Evolutionary conservation across 2,888 invertebrate species (phyloP), one percentile per base, ranked within the genome.

Genomic region (Ganaspis brasiliensis): DNA sequence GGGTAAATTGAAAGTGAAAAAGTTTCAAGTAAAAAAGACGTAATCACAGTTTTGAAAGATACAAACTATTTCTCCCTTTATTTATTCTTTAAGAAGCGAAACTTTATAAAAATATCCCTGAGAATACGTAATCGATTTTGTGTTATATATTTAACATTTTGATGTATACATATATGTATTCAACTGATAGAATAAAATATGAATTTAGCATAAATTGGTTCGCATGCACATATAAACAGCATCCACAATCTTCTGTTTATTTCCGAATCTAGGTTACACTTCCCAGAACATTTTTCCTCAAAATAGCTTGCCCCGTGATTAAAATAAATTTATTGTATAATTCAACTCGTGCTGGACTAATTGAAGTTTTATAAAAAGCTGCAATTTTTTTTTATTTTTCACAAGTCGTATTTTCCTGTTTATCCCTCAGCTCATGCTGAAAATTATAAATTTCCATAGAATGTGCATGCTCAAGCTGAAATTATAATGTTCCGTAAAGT

Each of bases 231-330:
- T 19, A 52, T 19, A 52, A 63, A 40, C 61, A 63, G 37, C 37
- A 35, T 63, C 35, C 61, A 61, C 19, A 37, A 63, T 37, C 14
- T 21, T 19, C 35, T 63, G 61, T 63, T 63, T 63, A 63, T 63
- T 63, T 63, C 40, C 21, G 63, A 40, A 40, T 40, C 37, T 37
- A 24, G 37, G 37, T 67, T 67, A 67, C 63, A 40, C 21, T 24
- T 21, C 24, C 21, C 63, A 45, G 40, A 40, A 40, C 63, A 67
- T 21, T 67, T 67, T 21, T 67, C 21, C 40, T n/a, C 21, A 21
- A 67, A 40, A 45, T 24, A 67, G 14, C 40, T 14, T 12, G 2
- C 37, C 3, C 12, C 37, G 19, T 10, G 37, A 63, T 37, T 63
- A 4, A 24, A 63, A 37, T 63, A 63, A 61, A 35, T 35, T 19